Evolutionary conservation across 2,888 invertebrate genomes (phyloP).

Genomic region (Plusia festucae): DNA sequence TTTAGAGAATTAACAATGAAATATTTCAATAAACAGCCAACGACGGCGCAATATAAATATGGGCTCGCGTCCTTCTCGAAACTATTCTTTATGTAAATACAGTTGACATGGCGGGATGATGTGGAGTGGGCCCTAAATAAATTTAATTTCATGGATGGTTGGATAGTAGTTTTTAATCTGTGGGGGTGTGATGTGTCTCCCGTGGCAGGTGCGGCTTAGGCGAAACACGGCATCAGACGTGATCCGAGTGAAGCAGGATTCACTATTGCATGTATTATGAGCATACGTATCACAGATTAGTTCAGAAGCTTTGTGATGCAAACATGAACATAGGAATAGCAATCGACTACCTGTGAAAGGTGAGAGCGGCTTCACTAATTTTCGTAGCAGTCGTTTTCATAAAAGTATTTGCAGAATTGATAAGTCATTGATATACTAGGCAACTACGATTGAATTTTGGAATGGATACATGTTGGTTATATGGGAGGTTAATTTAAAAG

Average conservation of each 20-base stretch:
- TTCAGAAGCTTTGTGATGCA: background rate
- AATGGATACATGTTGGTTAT: slow-evolving; percentile 30
- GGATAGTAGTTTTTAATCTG: slow-evolving; percentile 79
- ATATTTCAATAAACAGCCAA: slow-evolving; percentile 86
- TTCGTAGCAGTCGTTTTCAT: too few species aligned
- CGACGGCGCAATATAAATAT: slow-evolving; percentile 84
- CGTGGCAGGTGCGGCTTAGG: slow-evolving; percentile 72
- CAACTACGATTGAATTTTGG: slow-evolving; percentile 19
- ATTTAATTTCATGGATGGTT: slow-evolving; percentile 85
- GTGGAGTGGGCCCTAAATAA: slow-evolving; percentile 85
- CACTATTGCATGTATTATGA: slow-evolving; percentile 68
- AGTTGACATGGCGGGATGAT: slow-evolving; percentile 81
- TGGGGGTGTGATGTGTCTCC: slow-evolving; percentile 72
- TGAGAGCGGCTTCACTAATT: too few species aligned
- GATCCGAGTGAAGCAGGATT: slow-evolving; percentile 71
- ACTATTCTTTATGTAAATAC: slow-evolving; percentile 87
- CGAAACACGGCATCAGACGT: slow-evolving; percentile 68
- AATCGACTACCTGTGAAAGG: background rate
- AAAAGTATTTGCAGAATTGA: slow-evolving; percentile 9
- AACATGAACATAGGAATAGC: background rate
- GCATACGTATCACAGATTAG: slow-evolving; percentile 9
- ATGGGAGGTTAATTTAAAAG: slow-evolving; percentile 45
- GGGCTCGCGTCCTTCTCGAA: slow-evolving; percentile 80
- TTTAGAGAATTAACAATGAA: slow-evolving; percentile 86
- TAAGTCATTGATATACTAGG: slow-evolving; percentile 15